A percentile compares a stretch with the other conserved stretches of the same genome.
Evolutionary conservation across 2,113 vertebrate genomes (phyloP).

Genomic region (Collichthys lucidus): DNA sequence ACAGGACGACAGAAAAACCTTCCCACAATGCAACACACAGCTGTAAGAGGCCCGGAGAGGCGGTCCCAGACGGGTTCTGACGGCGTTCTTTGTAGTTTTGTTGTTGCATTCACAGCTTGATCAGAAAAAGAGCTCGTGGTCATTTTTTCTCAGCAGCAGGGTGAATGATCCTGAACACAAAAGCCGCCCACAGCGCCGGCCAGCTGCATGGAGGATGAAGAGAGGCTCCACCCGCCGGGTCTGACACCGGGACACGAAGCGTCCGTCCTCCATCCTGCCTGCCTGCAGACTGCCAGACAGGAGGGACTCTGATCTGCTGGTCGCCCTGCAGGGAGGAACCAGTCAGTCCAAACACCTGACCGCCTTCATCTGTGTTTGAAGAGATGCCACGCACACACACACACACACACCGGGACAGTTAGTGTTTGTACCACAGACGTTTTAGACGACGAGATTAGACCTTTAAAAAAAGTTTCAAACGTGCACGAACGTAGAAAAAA

Average conservation of each 20-base stretch:
- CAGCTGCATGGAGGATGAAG: not conserved
- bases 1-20: too few species aligned
- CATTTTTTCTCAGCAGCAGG: not conserved
- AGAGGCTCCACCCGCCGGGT: constrained; percentile 6
- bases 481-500: constrained; percentile 8
- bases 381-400: not conserved
- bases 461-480: not conserved
- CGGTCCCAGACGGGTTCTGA: too few species aligned
- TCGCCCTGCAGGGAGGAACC: not conserved
- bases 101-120: too few species aligned
- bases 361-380: constrained; percentile 27
- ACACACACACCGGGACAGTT: not conserved
- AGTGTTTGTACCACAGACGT: too few species aligned
- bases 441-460: too few species aligned
- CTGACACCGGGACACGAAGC: not conserved
- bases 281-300: constrained; percentile 27
- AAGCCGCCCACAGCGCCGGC: constrained; percentile 7
- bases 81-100: too few species aligned
- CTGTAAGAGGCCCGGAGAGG: too few species aligned
- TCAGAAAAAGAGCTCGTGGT: too few species aligned
- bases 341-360: constrained; percentile 10
- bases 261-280: not conserved
- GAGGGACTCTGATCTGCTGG: constrained; percentile 28
- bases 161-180: not conserved
- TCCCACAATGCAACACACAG: too few species aligned